phyloP scores from a whole-genome alignment of 2,888 invertebrate genomes.

The Synergus gifuensis region DNA sequence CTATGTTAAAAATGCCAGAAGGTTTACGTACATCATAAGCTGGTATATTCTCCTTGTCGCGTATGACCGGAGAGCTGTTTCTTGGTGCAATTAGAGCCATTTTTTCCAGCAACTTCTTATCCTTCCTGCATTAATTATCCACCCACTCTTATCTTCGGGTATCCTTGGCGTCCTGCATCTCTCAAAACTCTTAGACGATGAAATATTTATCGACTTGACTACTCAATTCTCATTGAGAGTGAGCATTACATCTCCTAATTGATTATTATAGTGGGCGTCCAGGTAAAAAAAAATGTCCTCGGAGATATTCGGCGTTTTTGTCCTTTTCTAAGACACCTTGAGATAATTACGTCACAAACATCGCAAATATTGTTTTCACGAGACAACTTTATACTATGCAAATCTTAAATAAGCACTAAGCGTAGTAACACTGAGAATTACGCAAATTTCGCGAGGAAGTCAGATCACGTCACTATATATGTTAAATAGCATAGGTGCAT shows the following conservation, averaged over 20 bases:
- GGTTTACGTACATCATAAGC: constrained; percentile 82
- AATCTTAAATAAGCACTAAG: background rate
- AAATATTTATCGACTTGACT: background rate
- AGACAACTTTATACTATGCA: background rate
- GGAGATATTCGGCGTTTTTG: constrained; percentile 1
- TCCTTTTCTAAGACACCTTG: background rate
- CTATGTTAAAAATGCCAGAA: background rate
- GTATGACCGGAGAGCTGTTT: constrained; percentile 83
- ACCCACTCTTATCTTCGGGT: constrained; percentile 25
- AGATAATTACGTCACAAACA: background rate
- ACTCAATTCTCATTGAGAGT: background rate
- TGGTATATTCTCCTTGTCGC: constrained; percentile 84
- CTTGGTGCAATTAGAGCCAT: constrained; percentile 80
- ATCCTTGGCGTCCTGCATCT: constrained; percentile 45
- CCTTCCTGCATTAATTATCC: constrained; percentile 45
- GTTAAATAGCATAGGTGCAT: background rate
- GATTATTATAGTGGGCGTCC: constrained; percentile 11
- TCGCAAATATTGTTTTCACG: constrained; percentile 7
- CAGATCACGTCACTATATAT: constrained; percentile 35
- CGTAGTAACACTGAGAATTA: constrained; percentile 27
- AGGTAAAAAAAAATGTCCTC: background rate
- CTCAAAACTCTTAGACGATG: constrained; percentile 9
- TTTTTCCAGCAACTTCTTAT: constrained; percentile 47
- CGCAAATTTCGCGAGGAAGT: constrained; percentile 35
- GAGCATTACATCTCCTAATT: constrained; percentile 2